phyloP scores from a whole-genome alignment of 2,888 invertebrate genomes.

The Heliconius cydno region DNA sequence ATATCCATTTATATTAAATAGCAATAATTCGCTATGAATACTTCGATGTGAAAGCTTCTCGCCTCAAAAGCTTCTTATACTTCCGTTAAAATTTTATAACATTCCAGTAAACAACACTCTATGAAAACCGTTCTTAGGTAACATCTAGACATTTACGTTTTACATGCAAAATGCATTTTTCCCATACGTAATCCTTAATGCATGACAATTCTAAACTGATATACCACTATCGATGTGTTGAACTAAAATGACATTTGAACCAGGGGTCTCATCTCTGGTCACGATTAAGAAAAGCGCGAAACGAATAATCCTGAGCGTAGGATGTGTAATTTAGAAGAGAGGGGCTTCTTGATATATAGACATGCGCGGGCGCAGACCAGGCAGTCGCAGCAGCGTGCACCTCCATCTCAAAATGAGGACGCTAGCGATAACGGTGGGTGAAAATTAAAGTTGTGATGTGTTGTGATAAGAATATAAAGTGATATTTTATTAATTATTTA shows the following conservation, averaged over 20 bases:
- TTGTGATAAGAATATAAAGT: constrained; percentile 42
- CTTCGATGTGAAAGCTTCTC: too few species aligned
- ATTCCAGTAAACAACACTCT: neutral
- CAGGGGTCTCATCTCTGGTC: constrained; percentile 47
- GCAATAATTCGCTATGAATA: too few species aligned
- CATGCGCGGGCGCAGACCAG: constrained; percentile 51
- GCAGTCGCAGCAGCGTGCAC: constrained; percentile 70
- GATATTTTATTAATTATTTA: constrained; percentile 6
- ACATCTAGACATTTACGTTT: neutral
- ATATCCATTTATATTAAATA: too few species aligned
- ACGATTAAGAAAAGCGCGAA: constrained; percentile 49
- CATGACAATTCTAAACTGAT: neutral
- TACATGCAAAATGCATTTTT: neutral
- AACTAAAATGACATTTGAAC: constrained; percentile 46
- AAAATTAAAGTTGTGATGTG: constrained; percentile 49
- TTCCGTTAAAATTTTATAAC: neutral
- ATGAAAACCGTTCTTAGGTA: neutral
- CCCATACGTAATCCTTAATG: constrained; percentile 24
- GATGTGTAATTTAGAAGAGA: constrained; percentile 56
- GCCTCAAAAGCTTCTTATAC: neutral
- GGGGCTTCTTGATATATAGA: constrained; percentile 71
- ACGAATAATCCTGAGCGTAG: constrained; percentile 50
- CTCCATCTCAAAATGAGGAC: constrained; percentile 71
- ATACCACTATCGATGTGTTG: constrained; percentile 1
- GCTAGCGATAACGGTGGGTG: constrained; percentile 75